Evolutionary conservation across 1,140 invertebrate genomes (phyloP), one percentile per base, ranked within the genome.

Genomic region (Venturia canescens): DNA sequence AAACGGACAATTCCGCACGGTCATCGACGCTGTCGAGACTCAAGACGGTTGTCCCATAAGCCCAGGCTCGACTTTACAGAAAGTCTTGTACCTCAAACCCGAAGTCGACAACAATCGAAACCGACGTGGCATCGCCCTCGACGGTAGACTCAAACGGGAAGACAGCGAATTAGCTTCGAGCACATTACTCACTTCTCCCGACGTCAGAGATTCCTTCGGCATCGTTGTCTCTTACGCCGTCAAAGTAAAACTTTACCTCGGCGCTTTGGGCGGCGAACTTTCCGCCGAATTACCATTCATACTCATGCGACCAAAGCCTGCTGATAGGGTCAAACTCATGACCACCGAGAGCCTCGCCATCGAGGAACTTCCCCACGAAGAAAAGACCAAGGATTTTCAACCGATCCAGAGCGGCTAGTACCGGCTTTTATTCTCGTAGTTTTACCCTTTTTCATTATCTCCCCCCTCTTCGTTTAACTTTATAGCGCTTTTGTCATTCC

Each of bases 231-330:
- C 96, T 1, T 98, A 98, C 92, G 95, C 95, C 27, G 96, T 97
- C 13, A 99, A 99, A 92, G 98, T 99, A 11, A 98, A 99, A 92
- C 93, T 99, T 7, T 98, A 97, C 88, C 92, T 99, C 80, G 98
- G 98, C 27, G 97, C 98, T 71, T 93, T 99, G 48, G 97, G 96
- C 38, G 98, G 98, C 16, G 98, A 99, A 92, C 91, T 99, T 13
- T 94, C 95, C 18, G 98, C 98, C 3, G 98, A 99, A 91, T 91
- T 99, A 84, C 99, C 99, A 11, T 99, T 99, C 92, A 97, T 99
- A 63, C 91, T 99, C 60, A 99, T 99, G 96, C 97, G 99, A 92
- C 97, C 98, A 3, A 99, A 99, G 92, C 89, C 90, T 0, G 80
- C 84, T 0, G 89, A 89, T 0, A 87, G 87, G 53, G 83, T 92